Evolutionary conservation across 2,113 vertebrate species (phyloP), one percentile per base, ranked within the genome.

Genomic region (Leiothrix lutea): DNA sequence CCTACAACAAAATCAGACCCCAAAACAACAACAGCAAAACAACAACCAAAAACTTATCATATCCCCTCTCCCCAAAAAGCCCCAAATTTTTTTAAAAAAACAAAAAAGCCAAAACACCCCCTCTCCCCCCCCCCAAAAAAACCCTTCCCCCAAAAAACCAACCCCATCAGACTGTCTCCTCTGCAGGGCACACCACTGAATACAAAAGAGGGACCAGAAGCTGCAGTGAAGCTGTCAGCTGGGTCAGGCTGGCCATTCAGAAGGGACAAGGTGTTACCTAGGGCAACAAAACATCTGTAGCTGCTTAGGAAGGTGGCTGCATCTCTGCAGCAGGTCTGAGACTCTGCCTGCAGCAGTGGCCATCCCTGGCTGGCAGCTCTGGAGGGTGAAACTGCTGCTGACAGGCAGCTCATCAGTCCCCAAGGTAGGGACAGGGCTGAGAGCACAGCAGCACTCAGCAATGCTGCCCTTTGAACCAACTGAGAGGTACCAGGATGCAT

Each of bases 41-140:
- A 47, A n/a, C 19, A 48, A 50, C 21, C 42, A 42, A 35, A 74
- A 21, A 11, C 3, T 50, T 50, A 44, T 6, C 22, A 35, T 8
- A n/a, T 0, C 3, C 28, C 4, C 19, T 33, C 4, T 5, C 5
- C 8, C 1, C 6, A 5, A 2, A 12, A 51, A 71, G 5, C 2
- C 17, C 4, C 19, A 70, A 24, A 20, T 38, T 9, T 38, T 38
- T 10, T 11, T 35, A 69, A 54, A 42, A 71, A 38, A 20, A 11
- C 19, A 20, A 14, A 21, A 18, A 35, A 31, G 2, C 18, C 51
- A 14, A 29, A 47, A 23, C 22, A 24, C 47, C 22, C 22, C 47
- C 22, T 13, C 8, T 3, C 33, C 6, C 8, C 4, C 33, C 6
- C 16, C 24, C 33, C 11, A 40, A 29, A 33, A 45, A 47, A 26